phyloP scores from a whole-genome alignment of 1,140 invertebrate genomes.

The Gryon sp. region DNA sequence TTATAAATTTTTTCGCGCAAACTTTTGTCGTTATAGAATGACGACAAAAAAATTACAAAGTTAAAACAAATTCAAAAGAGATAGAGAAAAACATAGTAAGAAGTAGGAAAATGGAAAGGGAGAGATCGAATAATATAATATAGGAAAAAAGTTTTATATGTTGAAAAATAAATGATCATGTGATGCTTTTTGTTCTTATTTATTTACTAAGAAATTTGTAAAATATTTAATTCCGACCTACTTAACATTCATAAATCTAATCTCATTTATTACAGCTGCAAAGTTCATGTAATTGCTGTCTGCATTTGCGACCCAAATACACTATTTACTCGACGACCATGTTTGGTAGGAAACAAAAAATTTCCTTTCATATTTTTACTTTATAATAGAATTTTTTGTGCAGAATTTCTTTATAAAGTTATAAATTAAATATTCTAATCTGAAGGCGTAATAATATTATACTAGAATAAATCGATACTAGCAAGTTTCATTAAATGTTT shows the following conservation, averaged over 20 bases:
- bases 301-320: conserved; percentile 5
- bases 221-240: conserved; percentile 27
- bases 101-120: no score
- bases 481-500: no score
- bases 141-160: conserved; percentile 15
- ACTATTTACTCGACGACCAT: not conserved
- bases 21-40: conserved; percentile 41
- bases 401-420: no score
- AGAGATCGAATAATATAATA: no score
- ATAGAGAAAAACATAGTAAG: not conserved
- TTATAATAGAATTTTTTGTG: not conserved
- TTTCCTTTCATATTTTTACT: not conserved
- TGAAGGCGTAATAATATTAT: no score
- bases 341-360: not conserved
- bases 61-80: not conserved
- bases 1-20: conserved; percentile 7
- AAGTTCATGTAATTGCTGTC: conserved; percentile 9
- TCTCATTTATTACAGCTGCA: conserved; percentile 10
- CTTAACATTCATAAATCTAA: conserved; percentile 28
- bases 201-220: conserved; percentile 17
- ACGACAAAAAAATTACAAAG: conserved; percentile 16
- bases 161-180: conserved; percentile 13
- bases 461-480: no score
- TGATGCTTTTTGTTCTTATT: conserved; percentile 13
- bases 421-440: no score